Percentiles rank a stretch among this genome's conserved stretches.
phyloP scores from a whole-genome alignment of 2,888 invertebrate genomes.

The Spisula solida region DNA sequence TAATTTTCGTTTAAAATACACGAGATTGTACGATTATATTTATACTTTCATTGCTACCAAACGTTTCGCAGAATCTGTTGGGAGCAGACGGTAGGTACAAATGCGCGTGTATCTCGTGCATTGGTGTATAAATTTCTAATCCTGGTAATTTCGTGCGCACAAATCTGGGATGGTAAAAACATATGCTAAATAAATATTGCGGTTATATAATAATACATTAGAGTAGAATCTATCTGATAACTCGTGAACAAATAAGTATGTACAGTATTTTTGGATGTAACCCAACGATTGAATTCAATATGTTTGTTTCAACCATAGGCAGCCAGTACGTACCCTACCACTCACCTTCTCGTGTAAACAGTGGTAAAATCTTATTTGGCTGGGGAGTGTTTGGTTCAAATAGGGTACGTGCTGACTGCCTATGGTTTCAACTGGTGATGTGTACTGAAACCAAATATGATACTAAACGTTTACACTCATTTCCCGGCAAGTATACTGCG shows the following conservation, averaged over 20 bases:
- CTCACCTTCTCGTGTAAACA: too few relatives aligned
- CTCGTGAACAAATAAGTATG: neutral
- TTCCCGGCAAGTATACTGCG: too few relatives aligned
- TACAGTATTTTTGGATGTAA: neutral
- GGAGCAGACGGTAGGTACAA: neutral
- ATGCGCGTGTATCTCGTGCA: neutral
- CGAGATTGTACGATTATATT: neutral
- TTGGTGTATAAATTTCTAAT: neutral
- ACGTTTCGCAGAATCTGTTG: neutral
- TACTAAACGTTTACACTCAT: neutral
- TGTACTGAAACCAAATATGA: neutral
- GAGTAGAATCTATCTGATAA: neutral
- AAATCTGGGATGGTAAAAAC: neutral
- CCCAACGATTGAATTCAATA: neutral
- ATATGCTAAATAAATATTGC: conserved; percentile 4
- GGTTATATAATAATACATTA: neutral
- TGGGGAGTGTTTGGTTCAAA: too few relatives aligned
- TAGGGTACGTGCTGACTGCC: too few relatives aligned
- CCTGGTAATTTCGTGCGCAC: neutral
- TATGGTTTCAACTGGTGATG: too few relatives aligned
- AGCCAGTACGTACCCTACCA: too few relatives aligned
- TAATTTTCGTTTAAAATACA: conserved; percentile 7
- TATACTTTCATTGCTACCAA: neutral
- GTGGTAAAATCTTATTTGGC: too few relatives aligned
- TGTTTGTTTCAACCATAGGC: neutral